Base-by-base conservation (phyloP, 1,140 invertebrate species). In the Musca vetustissima region DNA sequence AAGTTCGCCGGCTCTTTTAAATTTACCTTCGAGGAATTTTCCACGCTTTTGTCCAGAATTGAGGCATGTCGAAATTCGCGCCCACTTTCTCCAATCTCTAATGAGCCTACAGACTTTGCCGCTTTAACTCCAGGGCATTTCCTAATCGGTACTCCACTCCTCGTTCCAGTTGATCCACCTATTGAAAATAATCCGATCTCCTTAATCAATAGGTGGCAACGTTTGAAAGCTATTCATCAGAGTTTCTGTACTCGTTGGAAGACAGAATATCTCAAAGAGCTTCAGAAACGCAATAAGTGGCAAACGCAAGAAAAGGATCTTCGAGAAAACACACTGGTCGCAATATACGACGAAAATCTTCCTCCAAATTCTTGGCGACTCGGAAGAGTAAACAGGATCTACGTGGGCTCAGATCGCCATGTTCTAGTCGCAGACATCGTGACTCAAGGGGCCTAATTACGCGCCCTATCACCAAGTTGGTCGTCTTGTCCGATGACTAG, bases 91-190 rank as follows among this genome's bases (percentile, higher is more conserved):
- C 22, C 52, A 13, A 24, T 55, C 4, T 55, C 52, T 1, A 55
- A 6, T 13, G 52, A 55, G 21, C 52, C 52, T 13, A 55, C 19
- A 13, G 52, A 55, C 14, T 14, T 55, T 14, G 17, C 13, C 7
- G 52, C 52, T 22, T 22, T 55, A 24, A 55, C 52, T 11, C 52
- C 52, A 14, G 52, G 52, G 22, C 52, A 55, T 55, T 55, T 55
- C 52, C 22, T 55, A 7, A 24, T 55, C 21, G 22, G 22, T 11
- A 14, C 22, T 11, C 52, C 52, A 14, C 3, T 55, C 28, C 8
- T 28, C 3, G 28, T 8, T 28, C 28, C 28, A 4, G 8, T 28
- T 8, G 49, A 52, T 52, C n/a, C 49, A 4, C 2, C n/a, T 9
- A 4, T 52, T 28, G 28, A 28, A 17, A 19, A 52, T n/a, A 21